Evolutionary conservation across 2,113 vertebrate genomes (phyloP).

Genomic region (Oreochromis tanganicae): DNA sequence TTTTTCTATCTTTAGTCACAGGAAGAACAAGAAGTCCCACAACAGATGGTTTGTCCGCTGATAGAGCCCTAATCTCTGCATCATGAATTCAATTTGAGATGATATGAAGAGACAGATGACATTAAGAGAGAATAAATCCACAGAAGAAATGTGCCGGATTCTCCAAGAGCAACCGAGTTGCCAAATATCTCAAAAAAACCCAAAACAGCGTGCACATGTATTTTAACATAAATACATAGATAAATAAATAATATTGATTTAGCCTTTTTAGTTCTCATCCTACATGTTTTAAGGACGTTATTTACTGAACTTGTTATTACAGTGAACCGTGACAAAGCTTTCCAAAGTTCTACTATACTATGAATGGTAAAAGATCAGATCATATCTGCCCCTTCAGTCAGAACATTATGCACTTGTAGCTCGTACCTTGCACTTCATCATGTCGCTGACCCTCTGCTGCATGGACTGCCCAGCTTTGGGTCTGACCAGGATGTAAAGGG

Average conservation of each 20-base stretch:
- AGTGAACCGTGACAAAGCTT: neutral
- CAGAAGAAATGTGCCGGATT: neutral
- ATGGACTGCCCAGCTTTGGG: conserved; percentile 88
- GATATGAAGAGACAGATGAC: neutral
- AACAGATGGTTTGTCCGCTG: neutral
- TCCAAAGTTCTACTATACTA: neutral
- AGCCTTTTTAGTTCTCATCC: neutral
- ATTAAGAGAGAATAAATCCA: neutral
- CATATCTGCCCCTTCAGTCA: neutral
- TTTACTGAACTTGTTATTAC: neutral
- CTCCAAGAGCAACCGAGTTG: neutral
- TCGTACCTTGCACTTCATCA: conserved; percentile 87
- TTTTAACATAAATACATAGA: neutral
- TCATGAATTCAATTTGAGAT: neutral
- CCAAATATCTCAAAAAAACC: neutral
- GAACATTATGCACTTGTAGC: neutral
- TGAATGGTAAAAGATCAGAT: neutral
- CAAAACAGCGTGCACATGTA: neutral
- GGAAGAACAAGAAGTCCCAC: neutral
- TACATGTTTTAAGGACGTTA: neutral
- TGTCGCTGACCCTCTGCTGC: conserved; percentile 83
- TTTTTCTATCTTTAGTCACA: neutral
- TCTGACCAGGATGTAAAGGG: conserved; percentile 86
- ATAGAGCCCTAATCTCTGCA: neutral
- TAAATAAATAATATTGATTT: neutral